Conservation (phyloP, 1,140 invertebrate species). For the Brachionus rubens region DNA sequence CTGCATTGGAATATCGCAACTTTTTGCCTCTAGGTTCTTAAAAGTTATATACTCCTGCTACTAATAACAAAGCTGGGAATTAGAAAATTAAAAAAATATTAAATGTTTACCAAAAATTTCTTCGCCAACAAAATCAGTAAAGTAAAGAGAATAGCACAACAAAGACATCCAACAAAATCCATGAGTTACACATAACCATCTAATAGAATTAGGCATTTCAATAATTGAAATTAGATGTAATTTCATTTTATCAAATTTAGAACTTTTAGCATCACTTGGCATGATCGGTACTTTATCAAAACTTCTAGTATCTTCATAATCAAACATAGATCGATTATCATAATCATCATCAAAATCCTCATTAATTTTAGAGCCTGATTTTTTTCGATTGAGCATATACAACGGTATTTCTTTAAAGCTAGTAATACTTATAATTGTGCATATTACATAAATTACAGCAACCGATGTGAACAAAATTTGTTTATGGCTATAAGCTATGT, state of each 20-base stretch:
- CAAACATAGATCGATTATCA: neutral
- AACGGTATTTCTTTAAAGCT: constrained; percentile 84
- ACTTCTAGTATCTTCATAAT: constrained; percentile 8
- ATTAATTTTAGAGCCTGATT: neutral
- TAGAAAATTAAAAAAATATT: no score
- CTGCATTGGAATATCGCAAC: no score
- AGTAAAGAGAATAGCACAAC: constrained; percentile 91
- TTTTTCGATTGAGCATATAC: constrained; percentile 58
- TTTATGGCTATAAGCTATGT: constrained; percentile 75
- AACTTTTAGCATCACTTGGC: neutral
- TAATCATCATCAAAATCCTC: neutral
- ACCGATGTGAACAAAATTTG: constrained; percentile 83
- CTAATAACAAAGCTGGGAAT: no score
- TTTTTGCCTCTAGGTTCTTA: no score
- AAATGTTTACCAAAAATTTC: constrained; percentile 88
- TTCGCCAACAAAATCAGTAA: constrained; percentile 94
- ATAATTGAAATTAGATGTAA: constrained; percentile 84
- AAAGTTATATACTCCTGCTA: no score
- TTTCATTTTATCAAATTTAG: constrained; percentile 55
- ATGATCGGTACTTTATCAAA: neutral
- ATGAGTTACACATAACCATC: constrained; percentile 84
- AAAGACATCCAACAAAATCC: constrained; percentile 96
- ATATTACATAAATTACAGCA: constrained; percentile 77
- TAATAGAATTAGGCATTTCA: constrained; percentile 77
- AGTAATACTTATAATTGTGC: constrained; percentile 74